Conservation (phyloP, 2,797 vertebrate species). For the Molossus alvarezi region DNA sequence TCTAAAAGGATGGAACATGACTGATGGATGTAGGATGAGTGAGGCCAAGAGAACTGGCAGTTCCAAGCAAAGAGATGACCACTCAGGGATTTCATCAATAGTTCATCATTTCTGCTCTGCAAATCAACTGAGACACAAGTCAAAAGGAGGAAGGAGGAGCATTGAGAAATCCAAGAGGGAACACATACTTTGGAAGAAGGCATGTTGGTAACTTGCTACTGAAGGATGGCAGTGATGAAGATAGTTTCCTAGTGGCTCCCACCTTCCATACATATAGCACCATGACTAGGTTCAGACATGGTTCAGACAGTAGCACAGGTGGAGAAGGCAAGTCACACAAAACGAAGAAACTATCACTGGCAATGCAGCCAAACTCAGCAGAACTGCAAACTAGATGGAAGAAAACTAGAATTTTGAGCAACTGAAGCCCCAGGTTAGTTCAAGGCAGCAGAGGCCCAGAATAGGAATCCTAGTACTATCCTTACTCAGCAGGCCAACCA, state of each 20-base stretch:
- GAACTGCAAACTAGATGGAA: neutral
- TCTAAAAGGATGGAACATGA: neutral
- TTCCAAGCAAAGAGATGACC: neutral
- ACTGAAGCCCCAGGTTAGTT: neutral
- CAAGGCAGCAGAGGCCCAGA: neutral
- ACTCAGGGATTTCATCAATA: neutral
- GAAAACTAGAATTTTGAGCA: neutral
- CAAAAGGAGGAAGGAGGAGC: neutral
- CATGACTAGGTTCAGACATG: neutral
- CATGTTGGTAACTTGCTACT: neutral
- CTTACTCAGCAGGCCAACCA: neutral
- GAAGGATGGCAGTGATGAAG: neutral
- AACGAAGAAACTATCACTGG: neutral
- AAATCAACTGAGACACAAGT: neutral
- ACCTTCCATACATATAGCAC: neutral
- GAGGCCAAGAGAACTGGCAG: neutral
- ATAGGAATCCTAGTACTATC: neutral
- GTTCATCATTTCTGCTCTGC: neutral
- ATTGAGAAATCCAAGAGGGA: neutral
- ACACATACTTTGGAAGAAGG: neutral
- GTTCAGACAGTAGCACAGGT: neutral
- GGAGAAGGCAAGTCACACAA: neutral
- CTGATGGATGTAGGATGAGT: neutral
- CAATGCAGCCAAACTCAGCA: neutral
- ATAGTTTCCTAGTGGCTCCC: neutral